A percentile compares a stretch with the other conserved stretches of the same genome.
These are phyloP conservation scores for Augochlora pura DNA, from an alignment of 1,140 invertebrate species.

Conservation along the genomic window DNA sequence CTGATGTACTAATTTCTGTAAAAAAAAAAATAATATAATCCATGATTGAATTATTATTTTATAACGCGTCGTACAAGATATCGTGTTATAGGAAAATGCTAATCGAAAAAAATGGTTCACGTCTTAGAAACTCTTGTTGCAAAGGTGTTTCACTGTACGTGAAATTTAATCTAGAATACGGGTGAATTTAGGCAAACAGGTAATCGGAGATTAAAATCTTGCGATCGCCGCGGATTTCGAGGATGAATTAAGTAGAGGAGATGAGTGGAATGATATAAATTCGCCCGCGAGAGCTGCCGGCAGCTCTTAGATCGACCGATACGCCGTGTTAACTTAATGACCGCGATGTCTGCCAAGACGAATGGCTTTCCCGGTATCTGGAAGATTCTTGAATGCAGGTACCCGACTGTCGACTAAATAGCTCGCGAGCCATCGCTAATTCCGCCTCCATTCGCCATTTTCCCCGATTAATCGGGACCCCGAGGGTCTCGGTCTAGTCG, in stretches of 20 bases:
- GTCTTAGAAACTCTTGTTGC: too few species aligned
- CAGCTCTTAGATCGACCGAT: constrained; percentile 31
- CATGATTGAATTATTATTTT: too few species aligned
- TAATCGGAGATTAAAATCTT: constrained; percentile 9
- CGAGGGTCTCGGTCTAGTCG: background rate
- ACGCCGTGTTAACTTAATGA: constrained; percentile 58
- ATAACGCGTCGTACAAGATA: too few species aligned
- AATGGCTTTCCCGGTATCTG: constrained; percentile 43
- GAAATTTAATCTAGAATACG: too few species aligned
- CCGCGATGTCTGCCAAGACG: constrained; percentile 42
- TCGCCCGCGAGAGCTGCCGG: constrained; percentile 32
- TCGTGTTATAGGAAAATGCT: too few species aligned
- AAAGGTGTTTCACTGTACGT: too few species aligned
- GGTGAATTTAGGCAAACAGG: background rate
- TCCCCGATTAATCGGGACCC: constrained; percentile 39
- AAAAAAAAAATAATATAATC: too few species aligned
- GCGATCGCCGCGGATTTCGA: background rate
- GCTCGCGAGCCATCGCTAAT: constrained; percentile 50
- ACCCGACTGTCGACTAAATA: constrained; percentile 48
- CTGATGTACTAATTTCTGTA: too few species aligned
- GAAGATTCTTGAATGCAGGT: constrained; percentile 33
- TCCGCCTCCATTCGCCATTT: constrained; percentile 42
- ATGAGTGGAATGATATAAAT: constrained; percentile 50
- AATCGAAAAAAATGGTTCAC: too few species aligned
- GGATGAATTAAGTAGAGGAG: constrained; percentile 28